Base-by-base conservation (phyloP, 2,888 invertebrate species). In the Caenorhabditis zanzibari region DNA sequence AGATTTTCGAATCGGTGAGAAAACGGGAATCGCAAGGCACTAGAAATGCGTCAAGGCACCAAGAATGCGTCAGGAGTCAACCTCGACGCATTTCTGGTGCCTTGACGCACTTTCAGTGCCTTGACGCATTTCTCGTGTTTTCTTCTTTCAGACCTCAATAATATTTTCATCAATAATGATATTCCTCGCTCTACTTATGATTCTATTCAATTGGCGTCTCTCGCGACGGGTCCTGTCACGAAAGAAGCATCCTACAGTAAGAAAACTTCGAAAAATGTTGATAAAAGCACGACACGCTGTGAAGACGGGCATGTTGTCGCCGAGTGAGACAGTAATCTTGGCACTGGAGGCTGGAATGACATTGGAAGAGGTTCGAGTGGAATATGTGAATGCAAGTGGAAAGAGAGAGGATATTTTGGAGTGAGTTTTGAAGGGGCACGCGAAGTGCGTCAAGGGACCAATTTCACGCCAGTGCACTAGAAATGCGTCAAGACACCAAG, bases 281-380 rank as follows among this genome's bases (percentile, higher is more conserved):
- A 49, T 35, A 49, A 71, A 71, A 38, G 63, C 44, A 5, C 52
- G 71, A 56, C 0, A 32, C 35, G 79, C 79, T 4, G 79, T 79
- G 54, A 79, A 79, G 22, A 71, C 28, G 26, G 79, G 79, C 16
- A 59, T 56, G 49, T 35, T 79, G 56, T 47, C 63, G 0, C 64
- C 79, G n/a, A 71, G 32, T 9, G 79, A 79, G 61, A 71, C 71
- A 14, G 79, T 79, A 3, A 79, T 79, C 38, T 26, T 79, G 56
- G 79, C 79, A 16, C 0, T 79, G 22, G 79, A 79, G 44, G 79
- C 79, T 9, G 79, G 79, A 5, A 79, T 79, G 79, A 71, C 71
- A 16, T 14, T 79, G 24, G 79, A 79, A 28, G 79, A 71, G 35
- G 79, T 79, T 7, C 63, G 79, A 14, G 16, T 71, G 44, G 79